Evolutionary conservation across 2,888 invertebrate genomes (phyloP), one percentile per base, ranked within the genome.

Genomic region (Agonopterix alstromeriana): DNA sequence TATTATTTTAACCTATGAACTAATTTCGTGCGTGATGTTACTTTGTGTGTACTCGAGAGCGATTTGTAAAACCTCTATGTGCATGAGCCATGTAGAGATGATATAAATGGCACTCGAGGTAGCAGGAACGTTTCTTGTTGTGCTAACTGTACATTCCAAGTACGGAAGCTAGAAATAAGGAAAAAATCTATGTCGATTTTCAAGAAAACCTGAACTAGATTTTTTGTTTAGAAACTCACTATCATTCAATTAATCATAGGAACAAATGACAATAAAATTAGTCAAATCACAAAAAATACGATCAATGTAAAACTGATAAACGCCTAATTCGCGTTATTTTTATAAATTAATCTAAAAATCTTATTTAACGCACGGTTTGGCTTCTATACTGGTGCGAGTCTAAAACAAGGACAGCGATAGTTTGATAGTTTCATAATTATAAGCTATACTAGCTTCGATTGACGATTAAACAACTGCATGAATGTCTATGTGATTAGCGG

Each of bases 131-230:
- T 69, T 67, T 59, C 65, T 66, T 63, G 65, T 66, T 70, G 69
- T 69, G 73, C 70, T 69, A 71, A 68, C 67, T 70, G 68, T 70
- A 70, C 58, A 70, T 67, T 73, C 72, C 72, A 66, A 65, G 65
- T 67, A 73, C 67, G 66, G 70, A 77, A 78, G 70, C 71, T 68
- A 70, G 58, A 62, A 63, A 59, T 58, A n/a, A 60, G 61, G 57
- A 59, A 71, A 77, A 85, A 84, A 88, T 87, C 87, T 76, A 70
- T 74, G 85, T 78, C 77, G 83, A 85, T 88, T 88, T 88, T 87
- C 70, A 85, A 76, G 68, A 88, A 88, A 88, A 88, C 78, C 87
- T 70, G 73, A 81, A 77, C 83, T 84, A 76, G 87, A 88, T 87
- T 82, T 82, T 76, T 65, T 65, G 56, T 56, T 65, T 65, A 64